Evolutionary conservation across 2,797 vertebrate species (phyloP).

Genomic region (Oreortyx pictus): DNA sequence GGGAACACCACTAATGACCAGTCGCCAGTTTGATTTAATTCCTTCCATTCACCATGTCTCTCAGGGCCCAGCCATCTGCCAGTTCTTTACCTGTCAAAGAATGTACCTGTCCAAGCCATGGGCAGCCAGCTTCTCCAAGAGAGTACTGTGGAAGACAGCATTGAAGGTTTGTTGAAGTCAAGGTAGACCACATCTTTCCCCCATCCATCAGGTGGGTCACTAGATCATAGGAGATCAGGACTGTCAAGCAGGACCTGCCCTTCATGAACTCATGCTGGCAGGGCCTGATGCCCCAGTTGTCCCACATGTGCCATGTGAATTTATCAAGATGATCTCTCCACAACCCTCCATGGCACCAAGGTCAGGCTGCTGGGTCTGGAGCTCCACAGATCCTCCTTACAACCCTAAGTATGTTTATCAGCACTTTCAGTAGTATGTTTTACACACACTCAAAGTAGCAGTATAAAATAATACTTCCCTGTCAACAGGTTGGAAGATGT

Average conservation of each 20-base stretch:
- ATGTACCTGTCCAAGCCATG: neutral
- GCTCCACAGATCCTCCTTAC: neutral
- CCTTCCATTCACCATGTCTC: neutral
- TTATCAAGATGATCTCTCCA: neutral
- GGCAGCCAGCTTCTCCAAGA: neutral
- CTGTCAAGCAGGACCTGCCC: neutral
- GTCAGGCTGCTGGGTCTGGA: neutral
- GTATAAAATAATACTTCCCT: neutral
- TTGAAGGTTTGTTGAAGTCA: neutral
- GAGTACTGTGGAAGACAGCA: neutral
- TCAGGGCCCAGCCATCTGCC: neutral
- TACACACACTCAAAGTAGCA: neutral
- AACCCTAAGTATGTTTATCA: fast-evolving
- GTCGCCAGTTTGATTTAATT: neutral
- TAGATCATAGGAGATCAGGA: neutral
- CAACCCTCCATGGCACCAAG: neutral
- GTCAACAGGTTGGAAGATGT: neutral
- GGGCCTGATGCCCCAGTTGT: neutral
- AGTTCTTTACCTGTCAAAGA: neutral
- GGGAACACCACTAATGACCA: neutral
- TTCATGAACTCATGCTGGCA: neutral
- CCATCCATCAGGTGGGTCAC: neutral
- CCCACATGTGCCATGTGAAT: neutral
- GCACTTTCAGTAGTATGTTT: neutral
- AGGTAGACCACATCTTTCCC: neutral